Evolutionary conservation across 2,113 vertebrate genomes (phyloP).

Genomic region (Bos indicus): DNA sequence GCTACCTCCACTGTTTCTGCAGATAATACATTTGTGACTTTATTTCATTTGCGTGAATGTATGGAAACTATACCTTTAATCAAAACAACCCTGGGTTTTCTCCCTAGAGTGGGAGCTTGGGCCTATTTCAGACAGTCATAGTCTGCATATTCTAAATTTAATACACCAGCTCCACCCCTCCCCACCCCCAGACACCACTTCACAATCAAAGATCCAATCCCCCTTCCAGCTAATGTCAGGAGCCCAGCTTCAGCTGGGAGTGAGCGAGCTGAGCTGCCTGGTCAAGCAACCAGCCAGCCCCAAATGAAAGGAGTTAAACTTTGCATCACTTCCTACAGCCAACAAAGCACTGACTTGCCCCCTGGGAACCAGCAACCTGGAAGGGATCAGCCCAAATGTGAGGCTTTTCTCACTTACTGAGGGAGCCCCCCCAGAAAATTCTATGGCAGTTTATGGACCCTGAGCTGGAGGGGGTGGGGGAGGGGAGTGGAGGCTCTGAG

Average conservation of each 20-base stretch:
- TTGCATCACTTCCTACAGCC: rapidly evolving
- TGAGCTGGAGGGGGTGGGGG: rapidly evolving
- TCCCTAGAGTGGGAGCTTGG: neutral
- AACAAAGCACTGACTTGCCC: neutral
- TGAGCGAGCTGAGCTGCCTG: neutral
- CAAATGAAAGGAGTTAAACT: rapidly evolving
- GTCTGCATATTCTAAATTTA: neutral
- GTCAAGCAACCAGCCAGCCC: neutral
- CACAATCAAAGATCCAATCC: neutral
- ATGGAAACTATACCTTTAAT: neutral
- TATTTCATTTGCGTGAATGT: neutral
- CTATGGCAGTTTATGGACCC: neutral
- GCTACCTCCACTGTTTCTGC: neutral
- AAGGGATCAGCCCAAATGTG: neutral
- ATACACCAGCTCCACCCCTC: neutral
- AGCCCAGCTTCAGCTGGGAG: neutral
- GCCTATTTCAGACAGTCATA: neutral
- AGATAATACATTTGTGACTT: neutral
- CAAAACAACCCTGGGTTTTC: neutral
- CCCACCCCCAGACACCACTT: rapidly evolving
- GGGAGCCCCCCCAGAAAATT: neutral
- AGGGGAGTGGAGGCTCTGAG: neutral
- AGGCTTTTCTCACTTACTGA: neutral
- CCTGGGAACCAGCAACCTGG: rapidly evolving
- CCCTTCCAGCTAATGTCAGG: too few species aligned